phyloP scores from a whole-genome alignment of 2,113 vertebrate genomes.

The Crotalus tigris region DNA sequence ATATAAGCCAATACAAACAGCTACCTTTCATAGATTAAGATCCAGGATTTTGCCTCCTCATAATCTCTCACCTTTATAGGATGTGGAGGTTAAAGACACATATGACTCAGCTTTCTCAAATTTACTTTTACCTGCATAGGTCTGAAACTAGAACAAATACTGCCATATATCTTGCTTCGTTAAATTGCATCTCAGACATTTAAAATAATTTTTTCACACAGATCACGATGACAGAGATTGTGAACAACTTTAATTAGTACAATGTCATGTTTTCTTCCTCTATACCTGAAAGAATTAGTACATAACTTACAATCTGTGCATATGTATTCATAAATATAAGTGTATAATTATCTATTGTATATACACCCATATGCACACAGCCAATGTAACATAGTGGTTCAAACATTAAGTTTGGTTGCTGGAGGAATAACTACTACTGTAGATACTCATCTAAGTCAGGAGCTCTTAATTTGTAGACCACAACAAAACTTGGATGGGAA shows the following conservation, averaged over 20 bases:
- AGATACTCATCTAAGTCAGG: background rate
- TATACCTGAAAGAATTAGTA: background rate
- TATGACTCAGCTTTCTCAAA: background rate
- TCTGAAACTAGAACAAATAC: background rate
- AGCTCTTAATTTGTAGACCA: background rate
- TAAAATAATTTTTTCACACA: background rate
- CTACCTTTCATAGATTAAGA: background rate
- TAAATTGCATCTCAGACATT: background rate
- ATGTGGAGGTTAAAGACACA: background rate
- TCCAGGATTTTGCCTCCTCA: background rate
- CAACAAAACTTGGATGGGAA: background rate
- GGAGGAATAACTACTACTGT: background rate
- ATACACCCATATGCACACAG: background rate
- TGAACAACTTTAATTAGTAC: background rate
- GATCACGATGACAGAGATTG: background rate
- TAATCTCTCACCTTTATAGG: background rate
- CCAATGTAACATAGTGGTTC: background rate
- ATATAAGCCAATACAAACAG: background rate
- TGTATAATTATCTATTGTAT: background rate
- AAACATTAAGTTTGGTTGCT: background rate
- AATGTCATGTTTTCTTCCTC: background rate
- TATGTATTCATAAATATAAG: background rate
- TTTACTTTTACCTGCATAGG: background rate
- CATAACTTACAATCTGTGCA: background rate
- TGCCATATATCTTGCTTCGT: background rate